Percentiles rank a stretch among this genome's conserved stretches.
These are phyloP conservation scores for Halichoerus grypus DNA, from an alignment of 2,113 vertebrate genomes.

Conservation along the genomic window DNA sequence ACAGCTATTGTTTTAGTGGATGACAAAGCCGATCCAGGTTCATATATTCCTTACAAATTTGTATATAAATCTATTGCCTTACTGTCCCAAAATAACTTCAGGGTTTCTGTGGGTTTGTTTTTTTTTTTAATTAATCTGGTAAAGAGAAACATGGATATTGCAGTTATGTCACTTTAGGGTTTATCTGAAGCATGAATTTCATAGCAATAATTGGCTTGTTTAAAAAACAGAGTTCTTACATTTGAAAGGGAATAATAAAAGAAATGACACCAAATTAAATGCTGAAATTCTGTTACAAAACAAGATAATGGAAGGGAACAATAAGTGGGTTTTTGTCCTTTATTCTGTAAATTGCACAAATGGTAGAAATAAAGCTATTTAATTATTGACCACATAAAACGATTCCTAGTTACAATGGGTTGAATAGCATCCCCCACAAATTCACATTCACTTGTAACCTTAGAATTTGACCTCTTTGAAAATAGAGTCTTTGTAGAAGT, in stretches of 20 bases:
- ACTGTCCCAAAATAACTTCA: not conserved
- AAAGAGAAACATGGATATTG: not conserved
- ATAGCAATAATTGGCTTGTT: not conserved
- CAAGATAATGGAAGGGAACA: not conserved
- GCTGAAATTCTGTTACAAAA: not conserved
- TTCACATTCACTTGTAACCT: not conserved
- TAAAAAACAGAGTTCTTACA: not conserved
- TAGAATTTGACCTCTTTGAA: not conserved
- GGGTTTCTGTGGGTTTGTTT: not conserved
- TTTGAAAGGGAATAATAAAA: not conserved
- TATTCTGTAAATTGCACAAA: not conserved
- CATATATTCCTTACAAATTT: not conserved
- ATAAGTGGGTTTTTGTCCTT: not conserved
- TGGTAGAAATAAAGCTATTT: not conserved
- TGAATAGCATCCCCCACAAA: not conserved
- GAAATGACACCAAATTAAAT: not conserved
- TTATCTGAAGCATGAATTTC: constrained; percentile 13
- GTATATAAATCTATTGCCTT: not conserved
- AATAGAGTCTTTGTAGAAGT: not conserved
- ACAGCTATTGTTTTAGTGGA: not conserved
- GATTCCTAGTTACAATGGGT: not conserved
- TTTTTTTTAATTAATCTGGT: not conserved
- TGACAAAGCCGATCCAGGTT: not conserved
- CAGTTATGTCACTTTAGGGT: not conserved
- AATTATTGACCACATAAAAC: not conserved